Conservation (phyloP, 2,797 vertebrate species). For the Eulemur coronatus region DNA sequence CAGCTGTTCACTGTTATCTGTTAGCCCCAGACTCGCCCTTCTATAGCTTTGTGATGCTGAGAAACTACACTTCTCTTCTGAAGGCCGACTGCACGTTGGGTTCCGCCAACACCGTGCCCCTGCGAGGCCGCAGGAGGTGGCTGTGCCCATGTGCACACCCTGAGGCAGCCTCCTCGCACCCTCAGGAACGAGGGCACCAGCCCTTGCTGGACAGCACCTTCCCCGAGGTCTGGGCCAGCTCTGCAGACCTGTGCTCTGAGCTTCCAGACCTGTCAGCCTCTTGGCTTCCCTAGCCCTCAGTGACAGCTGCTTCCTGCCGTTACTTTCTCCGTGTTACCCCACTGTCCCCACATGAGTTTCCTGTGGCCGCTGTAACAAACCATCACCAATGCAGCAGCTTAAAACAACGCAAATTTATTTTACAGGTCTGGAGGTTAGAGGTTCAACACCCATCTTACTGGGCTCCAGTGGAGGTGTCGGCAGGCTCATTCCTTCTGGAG, state of each 20-base stretch:
- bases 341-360: not conserved
- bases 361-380: not conserved
- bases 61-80: not conserved
- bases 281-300: not conserved
- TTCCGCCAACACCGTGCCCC: fast-evolving
- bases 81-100: not conserved
- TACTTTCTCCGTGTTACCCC: not conserved
- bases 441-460: not conserved
- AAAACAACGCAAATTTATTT: not conserved
- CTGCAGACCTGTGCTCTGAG: not conserved
- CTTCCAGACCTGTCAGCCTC: not conserved
- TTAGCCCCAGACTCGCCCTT: not conserved
- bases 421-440: not conserved
- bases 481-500: too few species aligned
- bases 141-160: not conserved
- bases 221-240: too few species aligned
- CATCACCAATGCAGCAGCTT: not conserved
- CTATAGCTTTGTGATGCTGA: not conserved
- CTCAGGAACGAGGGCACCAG: not conserved
- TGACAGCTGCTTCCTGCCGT: not conserved
- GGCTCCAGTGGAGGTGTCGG: not conserved
- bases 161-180: fast-evolving
- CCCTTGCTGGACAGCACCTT: not conserved
- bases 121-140: not conserved
- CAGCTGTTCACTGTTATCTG: not conserved